A percentile compares a stretch with the other conserved stretches of the same genome.
These are phyloP conservation scores for Elgonia sp. DNA, from an alignment of 2,888 invertebrate genomes.

Conservation along the genomic window DNA sequence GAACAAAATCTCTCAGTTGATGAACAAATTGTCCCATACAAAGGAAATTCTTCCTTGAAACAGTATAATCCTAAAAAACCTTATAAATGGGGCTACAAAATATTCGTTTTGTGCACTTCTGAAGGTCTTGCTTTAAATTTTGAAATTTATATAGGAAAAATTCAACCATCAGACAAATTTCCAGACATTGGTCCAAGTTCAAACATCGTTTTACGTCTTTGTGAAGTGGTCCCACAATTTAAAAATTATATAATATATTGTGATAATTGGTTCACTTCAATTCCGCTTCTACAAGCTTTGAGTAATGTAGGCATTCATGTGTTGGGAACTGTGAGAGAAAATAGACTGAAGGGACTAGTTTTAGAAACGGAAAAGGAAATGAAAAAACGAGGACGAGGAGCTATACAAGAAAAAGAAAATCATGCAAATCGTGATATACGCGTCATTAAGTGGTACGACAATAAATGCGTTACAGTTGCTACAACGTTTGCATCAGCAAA, in stretches of 20 bases:
- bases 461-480: constrained; percentile 47
- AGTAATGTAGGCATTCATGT: constrained; percentile 26
- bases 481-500: constrained; percentile 41
- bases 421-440: constrained; percentile 31
- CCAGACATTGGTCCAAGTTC: constrained; percentile 48
- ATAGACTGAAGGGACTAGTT: constrained; percentile 22
- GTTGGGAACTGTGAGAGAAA: constrained; percentile 2
- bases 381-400: constrained; percentile 30
- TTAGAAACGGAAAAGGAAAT: constrained; percentile 28
- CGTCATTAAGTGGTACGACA: constrained; percentile 32
- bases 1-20: constrained; percentile 46
- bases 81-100: constrained; percentile 56
- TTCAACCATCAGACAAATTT: constrained; percentile 44
- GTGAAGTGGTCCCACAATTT: constrained; percentile 15
- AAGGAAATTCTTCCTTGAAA: constrained; percentile 41
- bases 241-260: too few relatives aligned
- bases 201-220: constrained; percentile 30
- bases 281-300: constrained; percentile 11
- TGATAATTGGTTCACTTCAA: constrained; percentile 50
- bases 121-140: constrained; percentile 46
- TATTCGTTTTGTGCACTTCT: constrained; percentile 37
- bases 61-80: constrained; percentile 55
- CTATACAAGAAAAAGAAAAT: constrained; percentile 25
- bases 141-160: constrained; percentile 42
- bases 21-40: constrained; percentile 50